phyloP scores from a whole-genome alignment of 2,888 invertebrate genomes.

The Hydrotaea cyrtoneurina region DNA sequence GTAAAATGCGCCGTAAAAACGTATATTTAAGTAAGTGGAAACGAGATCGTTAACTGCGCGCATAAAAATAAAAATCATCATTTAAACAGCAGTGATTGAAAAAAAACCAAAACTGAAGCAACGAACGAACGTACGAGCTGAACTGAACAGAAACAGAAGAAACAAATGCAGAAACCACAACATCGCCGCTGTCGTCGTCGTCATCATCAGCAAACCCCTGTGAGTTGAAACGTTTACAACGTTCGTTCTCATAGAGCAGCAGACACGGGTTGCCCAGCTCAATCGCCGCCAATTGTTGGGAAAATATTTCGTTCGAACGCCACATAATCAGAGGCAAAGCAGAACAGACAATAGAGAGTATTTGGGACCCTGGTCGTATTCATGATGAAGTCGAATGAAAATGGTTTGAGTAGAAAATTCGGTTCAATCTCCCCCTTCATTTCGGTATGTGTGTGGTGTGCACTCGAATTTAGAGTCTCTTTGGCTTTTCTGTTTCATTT shows the following conservation, averaged over 20 bases:
- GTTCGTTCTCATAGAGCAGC: background rate
- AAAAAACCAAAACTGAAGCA: conserved; percentile 73
- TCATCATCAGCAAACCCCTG: background rate
- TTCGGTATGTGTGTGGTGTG: too few relatives aligned
- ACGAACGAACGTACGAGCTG: background rate
- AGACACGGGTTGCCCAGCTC: background rate
- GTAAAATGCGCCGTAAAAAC: conserved; percentile 81
- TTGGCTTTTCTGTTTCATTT: background rate
- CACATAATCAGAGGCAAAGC: conserved; percentile 2
- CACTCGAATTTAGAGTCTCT: background rate
- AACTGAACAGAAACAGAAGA: conserved; percentile 1
- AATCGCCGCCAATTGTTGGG: background rate
- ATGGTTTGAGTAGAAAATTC: conserved; percentile 55
- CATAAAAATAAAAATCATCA: conserved; percentile 81
- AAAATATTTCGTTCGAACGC: conserved; percentile 14
- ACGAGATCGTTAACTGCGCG: conserved; percentile 81
- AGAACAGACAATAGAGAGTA: conserved; percentile 39
- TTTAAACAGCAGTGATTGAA: conserved; percentile 80
- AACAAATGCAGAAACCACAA: conserved; percentile 49
- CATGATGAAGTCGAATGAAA: conserved; percentile 6
- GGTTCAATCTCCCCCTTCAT: conserved; percentile 12
- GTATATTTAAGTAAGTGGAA: conserved; percentile 82
- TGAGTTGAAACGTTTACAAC: background rate
- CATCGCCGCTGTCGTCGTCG: conserved; percentile 32
- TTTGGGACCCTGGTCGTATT: background rate